Evolutionary conservation across 2,797 vertebrate genomes (phyloP), one percentile per base, ranked within the genome.

Genomic region (Peromyscus melanophrys): DNA sequence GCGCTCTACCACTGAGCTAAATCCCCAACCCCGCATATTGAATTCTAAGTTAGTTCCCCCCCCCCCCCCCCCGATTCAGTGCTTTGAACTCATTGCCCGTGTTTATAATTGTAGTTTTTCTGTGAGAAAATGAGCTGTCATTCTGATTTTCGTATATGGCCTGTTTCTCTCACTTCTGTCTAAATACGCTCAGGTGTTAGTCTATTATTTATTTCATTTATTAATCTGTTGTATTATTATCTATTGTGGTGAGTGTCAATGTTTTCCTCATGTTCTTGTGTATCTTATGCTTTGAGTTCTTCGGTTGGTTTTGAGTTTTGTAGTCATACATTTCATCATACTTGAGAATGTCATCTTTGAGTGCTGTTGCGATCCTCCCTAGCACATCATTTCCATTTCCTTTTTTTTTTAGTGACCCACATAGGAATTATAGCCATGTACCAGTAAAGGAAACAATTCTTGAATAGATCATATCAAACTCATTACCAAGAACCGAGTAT

Each of bases 251-350:
- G 6, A 90, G 7, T 14, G 19, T 84, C 46, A 43, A 1, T 43
- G 0, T 69, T 19, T 21, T 84, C 46, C 37, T 40, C 37, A 27
- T 6, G 59, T 94, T 88, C 84, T 46, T 61, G 52, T 17, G n/a
- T 96, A 94, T 96, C 55, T 55, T 90, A 2, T 55, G 10, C 12
- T 69, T 94, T 90, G 31, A 0, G 14, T 96, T 90, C 23, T 78
- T 92, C 73, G 27, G 84, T 29, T 19, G 19, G 86, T 43, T 78
- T 89, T 78, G n/a, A 84, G 88, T 92, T 96, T 8, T 59, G 49
- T 0, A 6, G n/a, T 92, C 85, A 49, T 37, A 31, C 29, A 59
- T 91, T 91, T 94, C 5, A 31, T 67, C 81, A 84, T 80, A 77
- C 96, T 88, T 73, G 80, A 90, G 25, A 87, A 14, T 10, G 2